Conservation (phyloP, 2,797 vertebrate species). For the Dendrocincla tyrannina region DNA sequence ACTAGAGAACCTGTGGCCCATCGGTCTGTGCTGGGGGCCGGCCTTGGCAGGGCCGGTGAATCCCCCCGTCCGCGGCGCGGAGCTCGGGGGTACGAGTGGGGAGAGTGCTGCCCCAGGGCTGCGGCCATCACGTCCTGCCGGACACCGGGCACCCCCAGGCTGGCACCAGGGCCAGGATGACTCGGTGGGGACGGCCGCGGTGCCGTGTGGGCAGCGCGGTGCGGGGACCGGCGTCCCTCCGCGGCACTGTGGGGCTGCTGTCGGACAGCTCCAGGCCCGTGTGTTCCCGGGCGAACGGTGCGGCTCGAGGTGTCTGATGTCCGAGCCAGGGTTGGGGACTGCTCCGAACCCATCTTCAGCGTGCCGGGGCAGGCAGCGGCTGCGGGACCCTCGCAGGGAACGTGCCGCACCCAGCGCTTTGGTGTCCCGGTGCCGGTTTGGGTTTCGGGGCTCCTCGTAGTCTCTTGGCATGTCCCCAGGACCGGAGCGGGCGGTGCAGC, state of each 20-base stretch:
- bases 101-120: neutral
- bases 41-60: fast-evolving
- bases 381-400: fast-evolving
- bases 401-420: fast-evolving
- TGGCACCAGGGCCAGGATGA: neutral
- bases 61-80: neutral
- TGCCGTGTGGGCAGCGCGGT: neutral
- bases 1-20: neutral
- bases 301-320: too few relatives aligned
- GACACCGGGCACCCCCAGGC: neutral
- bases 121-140: neutral
- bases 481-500: neutral
- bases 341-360: fast-evolving
- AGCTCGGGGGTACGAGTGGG: too few relatives aligned
- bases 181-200: fast-evolving
- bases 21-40: neutral
- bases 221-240: neutral
- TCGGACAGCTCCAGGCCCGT: neutral
- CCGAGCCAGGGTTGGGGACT: neutral
- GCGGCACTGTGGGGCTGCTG: neutral
- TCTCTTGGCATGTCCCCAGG: neutral
- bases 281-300: neutral
- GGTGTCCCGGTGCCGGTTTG: neutral
- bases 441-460: neutral
- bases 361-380: fast-evolving